A percentile compares a stretch with the other conserved stretches of the same genome.
phyloP scores from a whole-genome alignment of 2,797 vertebrate genomes.

The Acanthurus leucopareius region DNA sequence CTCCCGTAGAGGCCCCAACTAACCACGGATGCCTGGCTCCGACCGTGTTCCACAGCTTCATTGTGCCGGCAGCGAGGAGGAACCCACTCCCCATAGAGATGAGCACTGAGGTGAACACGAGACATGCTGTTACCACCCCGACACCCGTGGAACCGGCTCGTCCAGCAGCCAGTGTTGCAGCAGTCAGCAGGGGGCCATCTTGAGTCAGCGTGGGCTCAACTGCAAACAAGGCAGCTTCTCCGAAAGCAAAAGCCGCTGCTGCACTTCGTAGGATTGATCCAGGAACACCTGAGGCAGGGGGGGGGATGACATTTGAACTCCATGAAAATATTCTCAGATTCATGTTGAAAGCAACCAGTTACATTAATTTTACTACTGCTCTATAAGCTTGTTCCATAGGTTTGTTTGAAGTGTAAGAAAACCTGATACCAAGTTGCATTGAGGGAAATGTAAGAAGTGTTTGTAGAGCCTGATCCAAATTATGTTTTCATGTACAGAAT shows the following conservation, averaged over 20 bases:
- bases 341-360: no score
- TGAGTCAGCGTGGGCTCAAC: slow-evolving; percentile 49
- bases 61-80: slow-evolving; percentile 60
- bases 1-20: slow-evolving; percentile 44
- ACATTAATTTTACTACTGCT: no score
- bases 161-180: slow-evolving; percentile 43
- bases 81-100: slow-evolving; percentile 72
- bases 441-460: no score
- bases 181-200: slow-evolving; percentile 50
- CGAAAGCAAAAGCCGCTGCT: slow-evolving; percentile 72
- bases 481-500: no score
- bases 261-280: slow-evolving; percentile 37
- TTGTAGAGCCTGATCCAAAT: no score
- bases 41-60: slow-evolving; percentile 50
- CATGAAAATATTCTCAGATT: no score
- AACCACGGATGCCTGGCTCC: slow-evolving; percentile 36
- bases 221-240: slow-evolving; percentile 61
- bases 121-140: slow-evolving; percentile 59
- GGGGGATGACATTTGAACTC: background rate
- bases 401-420: no score
- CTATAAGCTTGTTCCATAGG: no score
- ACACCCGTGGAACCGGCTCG: slow-evolving; percentile 66
- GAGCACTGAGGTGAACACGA: slow-evolving; percentile 67
- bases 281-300: slow-evolving; percentile 37
- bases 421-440: no score